A percentile compares a stretch with the other conserved stretches of the same genome.
Evolutionary conservation across 2,113 vertebrate species (phyloP).

Genomic region (Dryoscopus gambensis): DNA sequence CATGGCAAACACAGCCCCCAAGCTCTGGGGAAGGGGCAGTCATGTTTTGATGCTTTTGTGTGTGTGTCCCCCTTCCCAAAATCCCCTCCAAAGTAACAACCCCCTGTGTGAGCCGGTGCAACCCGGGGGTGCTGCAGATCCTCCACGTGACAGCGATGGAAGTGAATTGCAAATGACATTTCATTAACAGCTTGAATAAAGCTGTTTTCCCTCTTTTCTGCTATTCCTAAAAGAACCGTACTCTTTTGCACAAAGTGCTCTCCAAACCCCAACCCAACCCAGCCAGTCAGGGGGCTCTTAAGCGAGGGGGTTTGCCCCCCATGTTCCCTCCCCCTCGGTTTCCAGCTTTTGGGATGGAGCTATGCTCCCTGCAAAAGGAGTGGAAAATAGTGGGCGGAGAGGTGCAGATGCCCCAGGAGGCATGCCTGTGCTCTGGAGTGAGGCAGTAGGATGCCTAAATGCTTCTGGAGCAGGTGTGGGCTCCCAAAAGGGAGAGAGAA

Average conservation of each 20-base stretch:
- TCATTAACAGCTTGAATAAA: conserved; percentile 72
- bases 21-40: fast-evolving
- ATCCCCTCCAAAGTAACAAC: not conserved
- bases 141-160: not conserved
- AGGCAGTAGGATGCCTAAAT: not conserved
- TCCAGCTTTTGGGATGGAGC: fast-evolving
- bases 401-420: not conserved
- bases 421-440: fast-evolving
- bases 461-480: not conserved
- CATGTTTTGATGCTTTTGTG: fast-evolving
- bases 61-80: not conserved
- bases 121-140: not conserved
- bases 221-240: not conserved
- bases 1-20: not conserved
- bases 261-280: not conserved
- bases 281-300: not conserved
- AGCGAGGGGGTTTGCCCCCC: not conserved
- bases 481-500: not conserved
- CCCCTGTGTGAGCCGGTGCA: not conserved
- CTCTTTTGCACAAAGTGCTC: not conserved
- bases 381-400: fast-evolving
- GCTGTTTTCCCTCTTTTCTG: conserved; percentile 52
- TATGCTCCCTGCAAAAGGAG: not conserved
- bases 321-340: fast-evolving
- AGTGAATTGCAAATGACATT: conserved; percentile 68